Percentiles rank a stretch among this genome's conserved stretches.
These are phyloP conservation scores for Platynereis dumerilii DNA, from an alignment of 2,888 invertebrate species.

Conservation along the genomic window DNA sequence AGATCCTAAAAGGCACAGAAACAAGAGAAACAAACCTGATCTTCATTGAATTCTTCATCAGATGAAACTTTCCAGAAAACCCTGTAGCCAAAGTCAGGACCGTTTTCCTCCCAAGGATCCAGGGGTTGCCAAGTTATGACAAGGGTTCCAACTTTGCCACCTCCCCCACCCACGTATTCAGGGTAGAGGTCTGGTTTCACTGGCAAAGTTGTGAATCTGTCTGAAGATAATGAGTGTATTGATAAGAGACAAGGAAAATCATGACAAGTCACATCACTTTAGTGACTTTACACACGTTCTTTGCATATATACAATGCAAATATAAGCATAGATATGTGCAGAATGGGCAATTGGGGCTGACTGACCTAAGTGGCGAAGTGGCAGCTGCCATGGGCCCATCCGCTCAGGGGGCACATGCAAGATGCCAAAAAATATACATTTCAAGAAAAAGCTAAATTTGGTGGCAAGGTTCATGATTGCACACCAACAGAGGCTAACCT, in stretches of 20 bases:
- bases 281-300: background rate
- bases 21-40: conserved; percentile 35
- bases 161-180: conserved; percentile 82
- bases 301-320: background rate
- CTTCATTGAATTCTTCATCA: conserved; percentile 18
- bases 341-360: too few relatives aligned
- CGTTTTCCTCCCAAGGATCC: conserved; percentile 72
- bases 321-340: background rate
- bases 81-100: conserved; percentile 86
- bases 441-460: too few relatives aligned
- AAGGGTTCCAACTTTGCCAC: conserved; percentile 85
- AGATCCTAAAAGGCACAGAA: too few relatives aligned
- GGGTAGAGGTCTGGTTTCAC: conserved; percentile 37
- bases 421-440: too few relatives aligned
- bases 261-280: background rate
- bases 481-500: too few relatives aligned
- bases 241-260: too few relatives aligned
- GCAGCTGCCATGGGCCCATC: too few relatives aligned
- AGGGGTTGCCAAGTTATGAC: conserved; percentile 81
- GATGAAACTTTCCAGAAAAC: conserved; percentile 72
- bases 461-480: too few relatives aligned
- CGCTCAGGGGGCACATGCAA: too few relatives aligned
- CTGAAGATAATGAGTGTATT: too few relatives aligned
- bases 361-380: too few relatives aligned
- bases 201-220: conserved; percentile 27